Evolutionary conservation across 2,888 invertebrate genomes (phyloP), one percentile per base, ranked within the genome.

Genomic region (Trissolcus brochymenae): DNA sequence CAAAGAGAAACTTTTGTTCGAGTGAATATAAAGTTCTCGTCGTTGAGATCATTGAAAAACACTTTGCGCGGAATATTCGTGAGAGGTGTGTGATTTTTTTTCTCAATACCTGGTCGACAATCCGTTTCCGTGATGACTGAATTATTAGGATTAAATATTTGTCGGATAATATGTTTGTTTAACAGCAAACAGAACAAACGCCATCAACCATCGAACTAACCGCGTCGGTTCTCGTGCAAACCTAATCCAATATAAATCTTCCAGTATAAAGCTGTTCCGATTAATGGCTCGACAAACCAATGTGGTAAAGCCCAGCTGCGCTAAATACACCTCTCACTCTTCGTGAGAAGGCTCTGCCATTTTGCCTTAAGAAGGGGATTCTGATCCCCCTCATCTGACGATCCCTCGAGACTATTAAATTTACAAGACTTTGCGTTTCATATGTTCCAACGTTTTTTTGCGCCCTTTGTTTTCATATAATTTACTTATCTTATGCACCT

Each of bases 211-310:
- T 86, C 82, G 81, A 83, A 83, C 85, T 84, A 81, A 86, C 83
- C 85, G 77, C 82, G 79, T 62, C 80, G 79, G 80, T 81, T 81
- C 81, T 83, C 81, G 80, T 62, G 64, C 64, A 82, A 84, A 85
- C 83, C 83, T 86, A 85, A 86, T 86, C 85, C 85, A 83, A 85
- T 84, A 85, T 87, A 87, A 87, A 87, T 87, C 86, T 85, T 82
- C 79, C 71, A 84, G 85, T 84, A 86, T 87, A 85, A 87, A 86
- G 87, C 86, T 86, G 84, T 84, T 85, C 83, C 86, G 86, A 87
- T 87, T 87, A 87, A 87, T 87, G 86, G 86, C 83, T 85, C 84
- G 83, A 84, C 85, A 86, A 86, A 85, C 85, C 85, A 84, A 84
- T 86, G 84, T 82, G 86, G 84, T 86, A 82, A 83, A 83, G 82